Evolutionary conservation across 2,888 invertebrate genomes (phyloP).

Genomic region (Stegana nigrithorax): DNA sequence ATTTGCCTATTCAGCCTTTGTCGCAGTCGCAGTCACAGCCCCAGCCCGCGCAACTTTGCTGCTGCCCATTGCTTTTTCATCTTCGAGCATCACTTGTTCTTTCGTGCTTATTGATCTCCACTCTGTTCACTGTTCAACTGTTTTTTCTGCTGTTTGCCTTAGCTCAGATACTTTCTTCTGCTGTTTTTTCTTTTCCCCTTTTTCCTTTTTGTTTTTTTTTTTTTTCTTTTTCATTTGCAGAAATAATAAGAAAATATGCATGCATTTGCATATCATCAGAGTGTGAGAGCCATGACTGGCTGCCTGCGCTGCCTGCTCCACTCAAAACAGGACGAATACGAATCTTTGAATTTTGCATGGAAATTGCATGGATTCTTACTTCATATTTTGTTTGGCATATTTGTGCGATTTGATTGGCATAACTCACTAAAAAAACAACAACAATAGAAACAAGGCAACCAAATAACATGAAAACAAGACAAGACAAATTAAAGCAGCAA

Average conservation of each 20-base stretch:
- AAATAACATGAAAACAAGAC: too few species aligned
- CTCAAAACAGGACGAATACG: neutral
- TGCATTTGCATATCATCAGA: slow-evolving; percentile 6
- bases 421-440: slow-evolving; percentile 8
- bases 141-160: too few species aligned
- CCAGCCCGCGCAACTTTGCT: neutral
- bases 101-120: too few species aligned
- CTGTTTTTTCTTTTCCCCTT: slow-evolving; percentile 21
- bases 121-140: too few species aligned
- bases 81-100: too few species aligned
- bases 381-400: slow-evolving; percentile 33
- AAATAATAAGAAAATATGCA: slow-evolving; percentile 12
- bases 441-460: too few species aligned
- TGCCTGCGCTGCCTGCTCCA: neutral
- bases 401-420: slow-evolving; percentile 33
- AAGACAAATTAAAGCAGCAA: neutral
- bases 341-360: slow-evolving; percentile 25
- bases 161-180: slow-evolving; percentile 27
- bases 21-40: slow-evolving; percentile 17
- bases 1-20: slow-evolving; percentile 31
- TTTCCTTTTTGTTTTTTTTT: neutral
- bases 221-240: neutral
- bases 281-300: neutral
- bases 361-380: slow-evolving; percentile 41
- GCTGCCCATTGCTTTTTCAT: neutral